These are phyloP conservation scores for Myrmecophaga tridactyla DNA, from an alignment of 2,113 vertebrate genomes.

Conservation along the genomic window DNA sequence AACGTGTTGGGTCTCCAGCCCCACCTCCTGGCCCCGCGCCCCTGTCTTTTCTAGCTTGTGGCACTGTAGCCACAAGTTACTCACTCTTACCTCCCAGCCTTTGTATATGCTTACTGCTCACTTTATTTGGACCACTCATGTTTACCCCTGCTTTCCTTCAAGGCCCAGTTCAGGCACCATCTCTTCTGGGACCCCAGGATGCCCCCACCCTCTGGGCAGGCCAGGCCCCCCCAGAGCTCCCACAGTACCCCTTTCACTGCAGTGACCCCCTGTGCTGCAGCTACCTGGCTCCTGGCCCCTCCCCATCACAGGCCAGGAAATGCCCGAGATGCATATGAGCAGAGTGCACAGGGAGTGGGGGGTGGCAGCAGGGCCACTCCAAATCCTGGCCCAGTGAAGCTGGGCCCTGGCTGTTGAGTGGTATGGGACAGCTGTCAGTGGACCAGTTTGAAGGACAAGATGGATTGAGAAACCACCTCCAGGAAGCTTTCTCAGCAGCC, in stretches of 20 bases:
- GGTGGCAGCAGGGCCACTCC: not conserved
- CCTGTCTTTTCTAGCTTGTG: not conserved
- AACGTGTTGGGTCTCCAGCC: not conserved
- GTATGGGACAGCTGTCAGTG: rapidly evolving
- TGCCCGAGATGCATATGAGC: rapidly evolving
- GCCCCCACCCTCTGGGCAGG: too few species aligned
- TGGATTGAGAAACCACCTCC: not conserved
- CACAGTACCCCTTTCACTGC: not conserved
- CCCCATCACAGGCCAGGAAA: not conserved
- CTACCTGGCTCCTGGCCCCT: not conserved
- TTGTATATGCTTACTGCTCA: rapidly evolving
- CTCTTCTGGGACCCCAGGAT: not conserved
- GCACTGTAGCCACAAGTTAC: not conserved
- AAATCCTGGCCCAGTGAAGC: not conserved
- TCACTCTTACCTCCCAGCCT: not conserved
- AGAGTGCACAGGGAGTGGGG: not conserved
- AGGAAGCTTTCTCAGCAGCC: not conserved
- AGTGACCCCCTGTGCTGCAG: not conserved
- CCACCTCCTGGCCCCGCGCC: rapidly evolving
- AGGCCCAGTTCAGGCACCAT: not conserved
- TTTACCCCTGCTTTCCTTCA: not conserved
- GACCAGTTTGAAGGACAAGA: not conserved
- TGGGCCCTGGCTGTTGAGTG: not conserved
- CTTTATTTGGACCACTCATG: too few species aligned
- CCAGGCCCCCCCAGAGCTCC: not conserved